Base-by-base conservation (phyloP, 2,888 invertebrate species). In the Orchesellides sinensis region DNA sequence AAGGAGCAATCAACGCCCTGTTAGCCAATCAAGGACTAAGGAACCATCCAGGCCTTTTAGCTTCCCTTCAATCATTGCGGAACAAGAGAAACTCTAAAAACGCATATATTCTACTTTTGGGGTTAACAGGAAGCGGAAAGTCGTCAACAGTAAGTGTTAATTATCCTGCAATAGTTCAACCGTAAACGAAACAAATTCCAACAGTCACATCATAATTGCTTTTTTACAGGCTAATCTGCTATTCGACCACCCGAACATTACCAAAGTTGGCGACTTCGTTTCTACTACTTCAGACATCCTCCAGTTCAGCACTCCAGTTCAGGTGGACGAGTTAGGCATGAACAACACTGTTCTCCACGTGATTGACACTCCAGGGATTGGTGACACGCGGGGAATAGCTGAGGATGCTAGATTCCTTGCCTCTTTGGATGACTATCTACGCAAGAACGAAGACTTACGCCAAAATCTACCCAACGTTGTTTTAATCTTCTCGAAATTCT, bases 311-410 rank as follows among this genome's bases (percentile, higher is more conserved):
- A 84, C 84, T 27, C 78, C 77, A 0, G 66, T 83, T 3, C 59
- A 63, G 27, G 69, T 84, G 0, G 65, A 69, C 1, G 74, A 80
- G 6, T 49, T 84, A 2, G 85, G 85, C 0, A 68, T 82, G 23
- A 61, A 65, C 10, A 85, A 85, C 47, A 63, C 82, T 0, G 83
- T 66, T 10, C 74, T 85, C 4, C 73, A 78, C 0, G 84, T 85
- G 0, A 85, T 85, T 29, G 85, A 85, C 75, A 85, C 85, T 12
- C 85, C 85, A 12, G 85, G 85, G 59, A 68, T 83, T 10, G 74
- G 66, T 0, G 84, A 84, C 29, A 84, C 84, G 6, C 49, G 81
- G 19, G 84, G 84, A 27, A 40, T 85, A 12, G 66, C 70, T 1
- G 68, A 83, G 59, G 84, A 85, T 32, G 72, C 84, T 2, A 47